Base-by-base conservation (phyloP, 2,888 invertebrate species). In the Antheraea assamensis region DNA sequence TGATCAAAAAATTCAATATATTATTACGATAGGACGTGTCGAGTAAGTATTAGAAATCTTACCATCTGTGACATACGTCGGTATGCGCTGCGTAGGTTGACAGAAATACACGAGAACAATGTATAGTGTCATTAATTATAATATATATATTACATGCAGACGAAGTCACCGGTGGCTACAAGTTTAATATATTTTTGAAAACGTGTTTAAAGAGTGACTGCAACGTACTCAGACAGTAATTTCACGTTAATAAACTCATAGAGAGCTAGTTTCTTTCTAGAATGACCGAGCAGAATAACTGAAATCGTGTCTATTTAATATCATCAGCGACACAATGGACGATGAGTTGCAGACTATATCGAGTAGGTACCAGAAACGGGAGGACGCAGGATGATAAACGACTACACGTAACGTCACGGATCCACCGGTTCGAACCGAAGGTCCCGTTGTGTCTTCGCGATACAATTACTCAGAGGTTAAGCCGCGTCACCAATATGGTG, bases 381-480 rank as follows among this genome's bases (percentile, higher is more conserved):
- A 55, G 68, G 55, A 27, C 72, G 19, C 24, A 47, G 27, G 27
- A 31, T 49, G 71, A 70, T 70, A 70, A 24, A 55, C 68, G 52
- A 27, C 47, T 27, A 13, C 72, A 47, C 64, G 21, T 21, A 27
- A 52, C 49, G 30, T 58, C 71, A 30, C 72, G 47, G 8, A 47
- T 47, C 64, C 61, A 27, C 27, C 47, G 61, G 27, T 30, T 35
- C 61, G 30, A 35, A 24, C 30, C 21, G 52, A 71, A 30, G 31
- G 19, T 21, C 68, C 19, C 27, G 72, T 52, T 52, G 47, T 64
- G 72, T 61, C 52, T 75, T 75, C 76, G 76, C 72, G 77, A 78
- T 78, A 82, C 85, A 82, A 88, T 88, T 87, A 88, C 88, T 88
- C 88, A 88, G 87, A 87, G 83, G 61, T 83, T 84, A 83, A 85